Evolutionary conservation across 2,113 vertebrate species (phyloP), one percentile per base, ranked within the genome.

Genomic region (Strix uralensis): DNA sequence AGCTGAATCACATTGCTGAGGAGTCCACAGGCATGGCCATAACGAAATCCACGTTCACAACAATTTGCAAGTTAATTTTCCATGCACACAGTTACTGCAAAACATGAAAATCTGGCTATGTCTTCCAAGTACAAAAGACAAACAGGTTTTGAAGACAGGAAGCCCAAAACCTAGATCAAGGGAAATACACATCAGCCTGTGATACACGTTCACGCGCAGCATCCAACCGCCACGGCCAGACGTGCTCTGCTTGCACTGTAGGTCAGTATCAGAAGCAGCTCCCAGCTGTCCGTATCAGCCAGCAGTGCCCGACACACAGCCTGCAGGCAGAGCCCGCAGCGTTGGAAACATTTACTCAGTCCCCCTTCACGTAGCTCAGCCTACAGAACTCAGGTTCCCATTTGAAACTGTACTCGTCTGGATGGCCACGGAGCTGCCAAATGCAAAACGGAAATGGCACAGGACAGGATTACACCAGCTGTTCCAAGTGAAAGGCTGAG

Each of bases 201-300:
- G 26, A n/a, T 4, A 12, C 2, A 13, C 22, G 10, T 6, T 25
- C 6, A 3, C 0, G 4, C 12, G 10, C 1, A 3, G 46, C 75
- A 46, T 13, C 36, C 14, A 34, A 11, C 1, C 15, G 36, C 65
- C 55, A 38, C 13, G 65, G 7, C 25, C 27, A 18, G 13, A 26
- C 58, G 7, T 17, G 36, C 57, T 66, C 36, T 5, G 5, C 40
- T 30, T 16, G 29, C 11, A 0, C 40, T 2, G 9, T 0, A 5
- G n/a, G 40, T 16, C n/a, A 8, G 51, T 5, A 34, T 8, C 73
- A 16, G 42, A n/a, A 5, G 2, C 7, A 58, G 73, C 25, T 70
- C 63, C 51, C 2, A 2, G 61, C 3, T 19, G 25, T 8, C 22
- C 10, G 6, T 6, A 1, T 6, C 11, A 62, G n/a, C 9, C 71